Evolutionary conservation across 2,797 vertebrate species (phyloP), one percentile per base, ranked within the genome.

Genomic region (Peromyscus eremicus): DNA sequence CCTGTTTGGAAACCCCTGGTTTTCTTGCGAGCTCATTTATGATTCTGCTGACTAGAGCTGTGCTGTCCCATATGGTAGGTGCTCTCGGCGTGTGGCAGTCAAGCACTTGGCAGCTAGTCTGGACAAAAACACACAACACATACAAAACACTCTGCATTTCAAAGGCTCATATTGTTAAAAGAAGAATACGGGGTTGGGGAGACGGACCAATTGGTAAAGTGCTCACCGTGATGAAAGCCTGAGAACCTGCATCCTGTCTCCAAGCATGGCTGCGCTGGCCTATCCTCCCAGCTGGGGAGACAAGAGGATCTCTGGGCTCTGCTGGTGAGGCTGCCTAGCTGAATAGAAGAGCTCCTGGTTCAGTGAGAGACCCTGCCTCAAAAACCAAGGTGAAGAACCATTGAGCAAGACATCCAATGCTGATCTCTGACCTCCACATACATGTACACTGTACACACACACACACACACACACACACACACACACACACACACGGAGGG

Each of bases 11-110:
- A 43, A 17, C 37, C 12, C 46, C 16, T 25, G 40, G 40, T 77
- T 55, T 87, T 64, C 52, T n/a, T 68, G 57, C 66, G n/a, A 57
- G 52, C 57, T 85, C 52, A 40, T 25, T 60, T 66, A 32, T 55
- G 85, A 73, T 79, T 97, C 64, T 66, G 40, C 5, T n/a, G 37
- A n/a, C 27, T 64, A 34, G 60, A 12, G 49, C 76, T 25, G 2
- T 12, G 3, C 37, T 32, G 1, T 12, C 46, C 43, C 23, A 0
- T 1, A 29, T 0, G 57, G 27, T 11, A 75, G 57, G 32, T n/a
- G 7, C 25, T n/a, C n/a, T 49, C 6, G 23, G 37, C 5, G 6
- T 8, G 7, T 3, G 3, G 19, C 37, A 1, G 21, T 14, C n/a
- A 21, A 52, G 40, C 46, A 9, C 52, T 49, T n/a, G 57, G 71